Evolutionary conservation across 2,888 invertebrate genomes (phyloP).

Genomic region (Mactromeris polynyma): DNA sequence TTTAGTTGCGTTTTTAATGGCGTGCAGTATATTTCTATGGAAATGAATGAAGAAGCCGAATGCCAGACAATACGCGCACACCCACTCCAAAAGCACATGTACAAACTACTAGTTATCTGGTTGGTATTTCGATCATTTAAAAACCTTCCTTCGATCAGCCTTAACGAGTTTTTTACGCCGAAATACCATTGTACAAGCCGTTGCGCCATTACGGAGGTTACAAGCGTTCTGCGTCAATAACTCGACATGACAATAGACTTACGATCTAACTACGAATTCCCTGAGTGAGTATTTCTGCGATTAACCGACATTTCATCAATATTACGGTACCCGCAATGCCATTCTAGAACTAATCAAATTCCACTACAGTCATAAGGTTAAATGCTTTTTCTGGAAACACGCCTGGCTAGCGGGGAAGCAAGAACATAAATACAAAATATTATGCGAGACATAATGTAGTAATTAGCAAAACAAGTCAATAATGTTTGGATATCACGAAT

Average conservation of each 20-base stretch:
- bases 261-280: not conserved
- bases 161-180: too few species aligned
- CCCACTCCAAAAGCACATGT: too few species aligned
- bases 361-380: constrained; percentile 2
- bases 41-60: too few species aligned
- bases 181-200: too few species aligned
- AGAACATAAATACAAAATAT: not conserved
- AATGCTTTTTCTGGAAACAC: not conserved
- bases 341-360: not conserved
- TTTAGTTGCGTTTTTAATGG: too few species aligned
- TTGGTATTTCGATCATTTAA: too few species aligned
- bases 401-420: not conserved
- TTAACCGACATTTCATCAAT: not conserved
- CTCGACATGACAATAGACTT: not conserved
- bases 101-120: too few species aligned
- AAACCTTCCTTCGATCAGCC: too few species aligned
- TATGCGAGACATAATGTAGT: not conserved
- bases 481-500: not conserved
- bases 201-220: too few species aligned
- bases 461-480: not conserved
- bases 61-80: too few species aligned
- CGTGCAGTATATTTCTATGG: too few species aligned
- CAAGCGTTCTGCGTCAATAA: not conserved
- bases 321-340: not conserved
- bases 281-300: not conserved